A percentile compares a stretch with the other conserved stretches of the same genome.
phyloP scores from a whole-genome alignment of 2,888 invertebrate genomes.

The Linnaemya tessellans region DNA sequence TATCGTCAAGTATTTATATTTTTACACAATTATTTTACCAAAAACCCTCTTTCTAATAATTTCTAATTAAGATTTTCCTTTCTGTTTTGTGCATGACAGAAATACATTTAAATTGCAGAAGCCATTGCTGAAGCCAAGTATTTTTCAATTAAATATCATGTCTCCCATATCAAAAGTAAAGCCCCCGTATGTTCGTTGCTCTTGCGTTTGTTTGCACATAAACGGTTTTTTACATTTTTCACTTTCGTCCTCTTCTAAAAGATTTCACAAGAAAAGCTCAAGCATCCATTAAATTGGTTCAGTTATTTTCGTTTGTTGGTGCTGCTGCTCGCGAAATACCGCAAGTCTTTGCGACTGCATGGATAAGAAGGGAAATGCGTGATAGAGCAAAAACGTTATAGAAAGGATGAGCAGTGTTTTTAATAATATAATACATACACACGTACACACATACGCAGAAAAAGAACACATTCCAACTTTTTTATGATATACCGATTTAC shows the following conservation, averaged over 20 bases:
- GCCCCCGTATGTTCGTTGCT: not conserved
- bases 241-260: not conserved
- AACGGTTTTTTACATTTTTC: not conserved
- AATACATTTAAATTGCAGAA: not conserved
- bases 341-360: not conserved
- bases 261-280: constrained; percentile 31
- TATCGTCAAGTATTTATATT: too few species aligned
- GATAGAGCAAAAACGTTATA: not conserved
- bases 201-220: not conserved
- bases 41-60: not conserved
- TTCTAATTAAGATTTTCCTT: not conserved
- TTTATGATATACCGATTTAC: not conserved
- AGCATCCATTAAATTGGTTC: constrained; percentile 57
- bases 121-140: not conserved
- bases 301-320: constrained; percentile 20
- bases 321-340: constrained; percentile 17
- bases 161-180: not conserved
- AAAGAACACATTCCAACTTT: not conserved
- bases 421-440: constrained; percentile 8
- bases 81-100: not conserved
- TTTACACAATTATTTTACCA: not conserved
- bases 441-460: not conserved
- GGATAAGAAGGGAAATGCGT: not conserved
- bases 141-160: constrained; percentile 48
- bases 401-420: constrained; percentile 53